Conservation (phyloP, 2,797 vertebrate species). For the Myiotriccus ornatus region DNA sequence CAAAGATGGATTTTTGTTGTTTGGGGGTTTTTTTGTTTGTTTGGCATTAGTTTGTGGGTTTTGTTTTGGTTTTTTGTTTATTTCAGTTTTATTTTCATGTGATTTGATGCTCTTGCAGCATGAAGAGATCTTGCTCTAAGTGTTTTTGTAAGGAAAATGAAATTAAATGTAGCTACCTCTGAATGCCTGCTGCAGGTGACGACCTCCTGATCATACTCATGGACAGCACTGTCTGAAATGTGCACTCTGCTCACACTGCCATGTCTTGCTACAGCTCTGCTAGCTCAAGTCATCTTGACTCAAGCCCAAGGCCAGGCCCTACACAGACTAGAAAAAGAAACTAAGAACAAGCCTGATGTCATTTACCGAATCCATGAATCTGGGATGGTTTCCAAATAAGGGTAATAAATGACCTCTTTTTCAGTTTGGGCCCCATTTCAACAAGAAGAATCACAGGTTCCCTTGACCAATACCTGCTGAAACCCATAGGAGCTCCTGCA, state of each 20-base stretch:
- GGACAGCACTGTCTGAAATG: not conserved
- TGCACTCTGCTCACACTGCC: not conserved
- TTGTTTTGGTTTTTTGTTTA: not conserved
- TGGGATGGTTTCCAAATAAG: not conserved
- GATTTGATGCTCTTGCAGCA: not conserved
- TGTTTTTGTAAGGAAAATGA: not conserved
- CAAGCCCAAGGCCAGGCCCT: not conserved
- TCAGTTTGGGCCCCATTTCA: not conserved
- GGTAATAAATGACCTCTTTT: not conserved
- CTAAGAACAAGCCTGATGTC: not conserved
- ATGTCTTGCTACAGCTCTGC: not conserved
- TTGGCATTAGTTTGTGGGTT: not conserved
- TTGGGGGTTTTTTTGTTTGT: not conserved
- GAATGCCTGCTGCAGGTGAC: not conserved
- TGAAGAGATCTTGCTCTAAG: not conserved
- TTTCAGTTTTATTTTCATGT: not conserved
- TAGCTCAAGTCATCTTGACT: not conserved
- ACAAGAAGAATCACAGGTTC: not conserved
- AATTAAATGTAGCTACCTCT: not conserved
- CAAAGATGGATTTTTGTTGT: not conserved
- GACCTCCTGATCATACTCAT: not conserved
- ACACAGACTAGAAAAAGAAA: not conserved
- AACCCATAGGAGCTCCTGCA: not conserved
- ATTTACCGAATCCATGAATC: not conserved
- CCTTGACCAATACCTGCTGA: not conserved